Evolutionary conservation across 2,888 invertebrate species (phyloP).

Genomic region (Liposcelis brunnea): DNA sequence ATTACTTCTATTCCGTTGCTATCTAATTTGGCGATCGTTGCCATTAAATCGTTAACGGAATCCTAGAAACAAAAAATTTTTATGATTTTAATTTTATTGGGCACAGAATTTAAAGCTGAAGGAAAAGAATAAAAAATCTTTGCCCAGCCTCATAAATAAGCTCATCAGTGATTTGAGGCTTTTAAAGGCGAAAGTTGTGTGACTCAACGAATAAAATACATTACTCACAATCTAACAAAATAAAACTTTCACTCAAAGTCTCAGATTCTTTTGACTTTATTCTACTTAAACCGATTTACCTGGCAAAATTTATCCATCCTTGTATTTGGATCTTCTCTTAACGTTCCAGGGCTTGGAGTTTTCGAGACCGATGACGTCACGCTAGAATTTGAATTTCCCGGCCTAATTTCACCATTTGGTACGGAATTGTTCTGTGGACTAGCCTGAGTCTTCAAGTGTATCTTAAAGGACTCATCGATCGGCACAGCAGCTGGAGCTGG

Average conservation of each 20-base stretch:
- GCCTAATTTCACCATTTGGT: not conserved
- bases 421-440: slow-evolving; percentile 12
- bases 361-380: slow-evolving; percentile 70
- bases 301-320: slow-evolving; percentile 63
- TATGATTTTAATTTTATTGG: not conserved
- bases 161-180: too few species aligned
- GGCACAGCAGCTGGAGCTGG: slow-evolving; percentile 19
- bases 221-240: too few species aligned
- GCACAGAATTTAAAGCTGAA: not conserved
- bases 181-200: too few species aligned
- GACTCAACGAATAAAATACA: too few species aligned
- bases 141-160: too few species aligned
- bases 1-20: slow-evolving; percentile 66
- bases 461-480: slow-evolving; percentile 43
- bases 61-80: slow-evolving; percentile 29
- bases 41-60: slow-evolving; percentile 71
- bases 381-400: slow-evolving; percentile 1
- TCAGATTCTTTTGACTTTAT: too few species aligned
- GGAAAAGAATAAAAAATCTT: too few species aligned
- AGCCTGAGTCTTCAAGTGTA: slow-evolving; percentile 37
- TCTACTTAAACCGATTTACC: slow-evolving; percentile 15
- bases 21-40: slow-evolving; percentile 72
- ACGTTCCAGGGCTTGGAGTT: slow-evolving; percentile 61
- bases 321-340: slow-evolving; percentile 37
- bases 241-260: too few species aligned